These are phyloP conservation scores for Artibeus jamaicensis DNA, from an alignment of 2,797 vertebrate species.

Conservation along the genomic window DNA sequence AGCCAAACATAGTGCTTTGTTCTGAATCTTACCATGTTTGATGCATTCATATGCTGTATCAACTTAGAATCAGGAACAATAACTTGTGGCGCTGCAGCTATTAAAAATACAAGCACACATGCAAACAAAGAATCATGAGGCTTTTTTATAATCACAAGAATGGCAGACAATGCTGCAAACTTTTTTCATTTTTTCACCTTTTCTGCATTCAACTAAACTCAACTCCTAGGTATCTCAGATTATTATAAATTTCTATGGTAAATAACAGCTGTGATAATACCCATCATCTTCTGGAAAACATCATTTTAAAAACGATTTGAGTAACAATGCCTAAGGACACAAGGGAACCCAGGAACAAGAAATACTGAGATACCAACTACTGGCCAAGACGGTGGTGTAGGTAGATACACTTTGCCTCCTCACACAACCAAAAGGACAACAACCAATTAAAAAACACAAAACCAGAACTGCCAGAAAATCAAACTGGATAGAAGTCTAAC, in stretches of 20 bases:
- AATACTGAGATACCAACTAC: neutral
- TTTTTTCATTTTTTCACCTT: neutral
- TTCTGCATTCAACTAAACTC: neutral
- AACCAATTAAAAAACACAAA: no score
- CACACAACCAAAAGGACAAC: no score
- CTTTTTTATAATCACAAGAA: slow-evolving; percentile 14
- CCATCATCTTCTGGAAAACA: neutral
- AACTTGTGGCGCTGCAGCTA: slow-evolving; percentile 96
- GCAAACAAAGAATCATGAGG: neutral
- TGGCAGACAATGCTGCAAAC: neutral
- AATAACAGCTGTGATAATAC: neutral
- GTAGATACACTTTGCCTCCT: no score
- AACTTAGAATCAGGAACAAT: slow-evolving; percentile 96
- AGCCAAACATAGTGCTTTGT: neutral
- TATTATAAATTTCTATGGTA: neutral
- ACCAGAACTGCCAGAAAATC: no score
- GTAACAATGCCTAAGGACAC: neutral
- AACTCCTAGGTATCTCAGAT: neutral
- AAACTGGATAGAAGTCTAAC: no score
- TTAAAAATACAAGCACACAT: slow-evolving; percentile 27
- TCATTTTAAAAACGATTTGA: neutral
- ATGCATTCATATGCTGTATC: slow-evolving; percentile 95
- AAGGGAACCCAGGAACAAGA: neutral
- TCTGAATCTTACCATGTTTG: slow-evolving; percentile 93
- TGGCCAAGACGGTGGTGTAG: no score